Base-by-base conservation (phyloP, 1,140 invertebrate species). In the Augochlora pura region DNA sequence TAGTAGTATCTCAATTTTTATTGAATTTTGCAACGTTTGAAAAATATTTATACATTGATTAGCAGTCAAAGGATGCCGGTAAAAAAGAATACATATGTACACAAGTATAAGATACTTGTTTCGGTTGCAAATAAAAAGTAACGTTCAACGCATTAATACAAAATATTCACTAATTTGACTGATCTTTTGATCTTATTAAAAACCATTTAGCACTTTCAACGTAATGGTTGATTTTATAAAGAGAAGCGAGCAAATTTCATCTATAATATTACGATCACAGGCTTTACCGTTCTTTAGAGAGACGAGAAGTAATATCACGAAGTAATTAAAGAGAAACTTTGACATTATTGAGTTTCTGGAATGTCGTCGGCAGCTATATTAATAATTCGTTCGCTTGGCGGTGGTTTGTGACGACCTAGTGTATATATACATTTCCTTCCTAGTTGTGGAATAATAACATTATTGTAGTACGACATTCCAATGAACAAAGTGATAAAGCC, bases 391-490 rank as follows among this genome's bases (percentile, higher is more conserved):
- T 92, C 90, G 21, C 71, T 49, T 39, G 65, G n/a, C 23, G 90
- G 88, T 42, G 86, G 81, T 72, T 84, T 87, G 67, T 91, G 88
- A 70, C 89, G 88, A 18, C 88, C 88, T 23, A 91, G 25, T 8
- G 63, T 57, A 25, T 79, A 88, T 67, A 77, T 83, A 73, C 82
- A 90, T 82, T 91, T 92, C 63, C 73, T 88, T 57, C 90, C 18
- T 39, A 92, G 74, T 90, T 92, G 90, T 25, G 91, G 91, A 76
- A 95, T 91, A 12, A 96, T 64, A 0, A 97, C 90, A 72, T 97
- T 95, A 82, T 98, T 97, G 90, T 98, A 98, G 21, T 95, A 88
- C 80, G 94, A 95, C 94, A 97, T 97, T 70, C 97, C 97, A 69
- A 95, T 88, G 46, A 98, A 91, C 8, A 98, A 91, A 9, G 97